Conservation (phyloP, 2,113 vertebrate genomes). For the Phrynosoma platyrhinos region DNA sequence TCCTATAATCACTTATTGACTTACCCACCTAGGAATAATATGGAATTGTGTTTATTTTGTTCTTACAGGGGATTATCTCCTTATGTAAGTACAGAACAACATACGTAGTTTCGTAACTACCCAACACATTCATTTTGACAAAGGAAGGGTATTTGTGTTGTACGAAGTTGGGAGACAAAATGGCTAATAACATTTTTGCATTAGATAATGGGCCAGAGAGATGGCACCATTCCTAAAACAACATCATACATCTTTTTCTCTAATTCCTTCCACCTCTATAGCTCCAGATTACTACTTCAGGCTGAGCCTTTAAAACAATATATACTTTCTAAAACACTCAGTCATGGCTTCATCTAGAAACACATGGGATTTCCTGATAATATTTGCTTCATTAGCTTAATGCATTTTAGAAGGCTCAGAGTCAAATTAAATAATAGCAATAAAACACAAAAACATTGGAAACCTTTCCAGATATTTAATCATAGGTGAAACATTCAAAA, state of each 20-base stretch:
- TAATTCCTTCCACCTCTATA: background rate
- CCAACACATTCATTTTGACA: conserved; percentile 7
- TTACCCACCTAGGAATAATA: conserved; percentile 19
- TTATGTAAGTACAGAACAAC: background rate
- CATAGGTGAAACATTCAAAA: conserved; percentile 3
- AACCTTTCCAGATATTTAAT: background rate
- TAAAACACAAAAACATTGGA: background rate
- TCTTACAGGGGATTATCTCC: conserved; percentile 26
- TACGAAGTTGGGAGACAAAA: conserved; percentile 10
- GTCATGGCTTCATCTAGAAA: conserved; percentile 32
- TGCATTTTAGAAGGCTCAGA: conserved; percentile 37
- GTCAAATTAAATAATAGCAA: conserved; percentile 31
- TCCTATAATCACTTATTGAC: conserved; percentile 40
- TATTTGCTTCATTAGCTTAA: conserved; percentile 38
- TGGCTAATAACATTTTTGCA: background rate
- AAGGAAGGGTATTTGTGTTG: background rate
- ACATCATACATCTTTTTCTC: background rate
- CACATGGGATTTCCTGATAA: background rate
- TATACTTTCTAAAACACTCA: conserved; percentile 13
- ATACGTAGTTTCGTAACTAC: background rate
- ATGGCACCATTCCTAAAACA: conserved; percentile 35
- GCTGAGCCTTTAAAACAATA: background rate
- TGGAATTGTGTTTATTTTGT: conserved; percentile 41
- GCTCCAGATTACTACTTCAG: background rate
- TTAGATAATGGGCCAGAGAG: background rate